Conservation (phyloP, 2,113 vertebrate species). For the Rutilus rutilus region DNA sequence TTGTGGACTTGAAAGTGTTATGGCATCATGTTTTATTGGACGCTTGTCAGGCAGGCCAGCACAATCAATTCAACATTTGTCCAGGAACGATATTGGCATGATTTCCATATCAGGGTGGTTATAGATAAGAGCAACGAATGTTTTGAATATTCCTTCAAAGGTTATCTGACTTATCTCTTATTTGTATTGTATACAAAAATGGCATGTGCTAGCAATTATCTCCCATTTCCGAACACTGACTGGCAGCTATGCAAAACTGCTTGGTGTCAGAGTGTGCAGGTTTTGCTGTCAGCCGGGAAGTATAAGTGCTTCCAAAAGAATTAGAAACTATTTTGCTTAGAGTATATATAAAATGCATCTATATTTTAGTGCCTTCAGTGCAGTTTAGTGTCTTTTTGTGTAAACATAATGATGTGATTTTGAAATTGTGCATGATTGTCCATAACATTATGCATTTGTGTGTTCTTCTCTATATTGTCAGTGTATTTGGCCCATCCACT, state of each 20-base stretch:
- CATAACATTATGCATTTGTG: background rate
- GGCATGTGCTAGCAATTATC: background rate
- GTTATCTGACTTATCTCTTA: background rate
- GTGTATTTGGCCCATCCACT: too few relatives aligned
- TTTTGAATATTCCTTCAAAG: background rate
- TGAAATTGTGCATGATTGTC: background rate
- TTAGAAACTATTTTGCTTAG: background rate
- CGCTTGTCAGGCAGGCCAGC: background rate
- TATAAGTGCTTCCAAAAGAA: background rate
- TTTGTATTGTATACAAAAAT: background rate
- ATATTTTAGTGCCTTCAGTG: background rate
- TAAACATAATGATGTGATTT: background rate
- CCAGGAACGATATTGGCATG: background rate
- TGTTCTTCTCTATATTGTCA: background rate
- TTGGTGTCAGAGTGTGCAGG: background rate
- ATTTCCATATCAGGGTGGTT: background rate
- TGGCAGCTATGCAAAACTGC: background rate
- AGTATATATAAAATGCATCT: background rate
- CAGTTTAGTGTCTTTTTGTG: background rate
- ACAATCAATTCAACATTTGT: conserved; percentile 17
- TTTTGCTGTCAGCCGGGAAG: background rate
- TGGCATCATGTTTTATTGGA: conserved; percentile 17
- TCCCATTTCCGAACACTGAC: background rate
- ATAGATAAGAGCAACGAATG: conserved; percentile 1
- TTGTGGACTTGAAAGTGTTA: background rate